Evolutionary conservation across 2,888 invertebrate species (phyloP).

Genomic region (Drosophila conformis): DNA sequence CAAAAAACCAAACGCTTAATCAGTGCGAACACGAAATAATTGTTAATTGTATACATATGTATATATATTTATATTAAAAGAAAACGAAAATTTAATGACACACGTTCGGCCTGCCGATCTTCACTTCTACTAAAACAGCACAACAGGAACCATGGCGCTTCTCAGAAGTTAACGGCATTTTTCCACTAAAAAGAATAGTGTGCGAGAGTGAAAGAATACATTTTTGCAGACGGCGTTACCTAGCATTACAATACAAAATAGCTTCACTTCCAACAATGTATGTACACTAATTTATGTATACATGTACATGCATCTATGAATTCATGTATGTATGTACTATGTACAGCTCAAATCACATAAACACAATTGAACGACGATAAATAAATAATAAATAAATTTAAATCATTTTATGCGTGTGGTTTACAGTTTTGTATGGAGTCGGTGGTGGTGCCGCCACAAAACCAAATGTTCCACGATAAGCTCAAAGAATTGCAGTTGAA

Average conservation of each 20-base stretch:
- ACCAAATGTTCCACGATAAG: constrained; percentile 37
- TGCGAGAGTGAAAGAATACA: too few species aligned
- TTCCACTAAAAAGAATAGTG: too few species aligned
- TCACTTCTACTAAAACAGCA: constrained; percentile 3
- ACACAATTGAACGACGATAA: constrained; percentile 12
- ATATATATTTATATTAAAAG: constrained; percentile 4
- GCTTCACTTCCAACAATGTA: too few species aligned
- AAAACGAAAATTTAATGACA: constrained; percentile 12
- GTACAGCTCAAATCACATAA: constrained; percentile 12
- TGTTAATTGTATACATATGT: too few species aligned
- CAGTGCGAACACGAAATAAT: not conserved
- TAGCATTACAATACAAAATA: too few species aligned
- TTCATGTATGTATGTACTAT: not conserved
- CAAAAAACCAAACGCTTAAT: constrained; percentile 4
- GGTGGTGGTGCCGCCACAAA: constrained; percentile 23
- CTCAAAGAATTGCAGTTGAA: constrained; percentile 27
- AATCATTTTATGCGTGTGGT: constrained; percentile 31
- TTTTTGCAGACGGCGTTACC: too few species aligned
- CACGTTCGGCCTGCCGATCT: constrained; percentile 37
- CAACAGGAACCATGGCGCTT: constrained; percentile 17
- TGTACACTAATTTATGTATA: too few species aligned
- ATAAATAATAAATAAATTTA: constrained; percentile 26
- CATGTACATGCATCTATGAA: not conserved
- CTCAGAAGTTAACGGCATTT: too few species aligned
- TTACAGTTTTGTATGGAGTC: constrained; percentile 16